A percentile compares a stretch with the other conserved stretches of the same genome.
Conservation (phyloP, 2,113 vertebrate species). For the Excalfactoria chinensis region DNA sequence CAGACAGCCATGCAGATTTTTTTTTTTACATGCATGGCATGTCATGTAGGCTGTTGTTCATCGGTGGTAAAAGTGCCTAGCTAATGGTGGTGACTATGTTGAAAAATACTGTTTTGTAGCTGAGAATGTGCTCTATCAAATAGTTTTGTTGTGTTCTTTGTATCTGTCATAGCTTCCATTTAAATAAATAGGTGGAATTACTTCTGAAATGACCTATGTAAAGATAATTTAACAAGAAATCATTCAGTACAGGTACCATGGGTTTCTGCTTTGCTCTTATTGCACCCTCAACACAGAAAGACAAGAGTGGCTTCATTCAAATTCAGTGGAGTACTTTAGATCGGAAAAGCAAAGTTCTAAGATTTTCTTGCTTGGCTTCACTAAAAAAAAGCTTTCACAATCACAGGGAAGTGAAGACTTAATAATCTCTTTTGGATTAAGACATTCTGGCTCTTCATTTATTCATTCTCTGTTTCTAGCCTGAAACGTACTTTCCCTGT, state of each 20-base stretch:
- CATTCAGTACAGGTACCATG: neutral
- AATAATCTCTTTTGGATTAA: accelerated
- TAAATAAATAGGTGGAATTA: neutral
- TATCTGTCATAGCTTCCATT: neutral
- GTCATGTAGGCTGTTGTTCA: neutral
- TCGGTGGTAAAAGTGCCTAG: neutral
- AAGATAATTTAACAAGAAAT: neutral
- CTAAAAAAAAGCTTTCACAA: neutral
- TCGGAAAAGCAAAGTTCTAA: neutral
- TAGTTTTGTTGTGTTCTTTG: neutral
- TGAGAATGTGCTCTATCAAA: neutral
- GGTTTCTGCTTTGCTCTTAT: neutral
- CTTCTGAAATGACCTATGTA: neutral
- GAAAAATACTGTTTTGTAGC: neutral
- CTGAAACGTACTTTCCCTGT: neutral
- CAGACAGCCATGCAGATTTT: neutral
- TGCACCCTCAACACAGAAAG: neutral
- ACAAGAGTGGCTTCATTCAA: neutral
- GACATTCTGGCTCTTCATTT: neutral
- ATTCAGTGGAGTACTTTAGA: neutral
- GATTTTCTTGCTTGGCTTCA: neutral
- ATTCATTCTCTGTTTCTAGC: neutral
- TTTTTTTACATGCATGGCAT: too few species aligned
- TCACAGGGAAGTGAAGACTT: neutral
- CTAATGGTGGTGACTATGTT: neutral